These are phyloP conservation scores for Cephus pulcher DNA, from an alignment of 2,888 invertebrate species.

Conservation along the genomic window DNA sequence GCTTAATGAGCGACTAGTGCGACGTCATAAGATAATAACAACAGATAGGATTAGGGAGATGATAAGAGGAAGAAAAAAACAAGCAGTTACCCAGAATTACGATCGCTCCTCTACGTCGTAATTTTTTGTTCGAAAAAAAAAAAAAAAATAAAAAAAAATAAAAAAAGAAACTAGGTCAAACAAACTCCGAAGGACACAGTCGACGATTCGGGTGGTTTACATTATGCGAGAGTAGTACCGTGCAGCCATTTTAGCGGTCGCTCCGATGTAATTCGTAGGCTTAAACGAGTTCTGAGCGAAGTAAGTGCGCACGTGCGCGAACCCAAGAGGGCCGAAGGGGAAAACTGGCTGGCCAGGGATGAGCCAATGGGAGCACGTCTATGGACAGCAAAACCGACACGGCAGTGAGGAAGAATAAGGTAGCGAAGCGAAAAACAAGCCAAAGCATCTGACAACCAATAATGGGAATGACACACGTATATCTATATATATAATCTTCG, in stretches of 20 bases:
- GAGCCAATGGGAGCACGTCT: neutral
- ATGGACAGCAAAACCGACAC: neutral
- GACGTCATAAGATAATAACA: neutral
- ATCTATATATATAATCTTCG: neutral
- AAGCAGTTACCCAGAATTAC: neutral
- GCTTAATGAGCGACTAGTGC: neutral
- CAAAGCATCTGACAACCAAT: conserved; percentile 2
- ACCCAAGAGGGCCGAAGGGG: neutral
- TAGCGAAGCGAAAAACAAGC: neutral
- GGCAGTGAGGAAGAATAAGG: neutral
- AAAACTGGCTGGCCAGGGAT: neutral
- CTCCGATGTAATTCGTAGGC: neutral
- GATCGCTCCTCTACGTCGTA: neutral
- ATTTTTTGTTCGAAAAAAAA: too few relatives aligned
- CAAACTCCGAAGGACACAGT: neutral
- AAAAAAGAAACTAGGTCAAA: neutral
- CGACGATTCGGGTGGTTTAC: neutral
- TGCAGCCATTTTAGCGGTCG: neutral
- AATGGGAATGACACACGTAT: neutral
- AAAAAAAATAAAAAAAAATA: neutral
- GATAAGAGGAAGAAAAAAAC: neutral
- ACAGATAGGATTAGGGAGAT: neutral
- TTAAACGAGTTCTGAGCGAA: neutral
- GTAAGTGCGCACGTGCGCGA: neutral
- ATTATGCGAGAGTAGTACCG: neutral